phyloP scores from a whole-genome alignment of 2,888 invertebrate genomes.

The Griposia aprilina region DNA sequence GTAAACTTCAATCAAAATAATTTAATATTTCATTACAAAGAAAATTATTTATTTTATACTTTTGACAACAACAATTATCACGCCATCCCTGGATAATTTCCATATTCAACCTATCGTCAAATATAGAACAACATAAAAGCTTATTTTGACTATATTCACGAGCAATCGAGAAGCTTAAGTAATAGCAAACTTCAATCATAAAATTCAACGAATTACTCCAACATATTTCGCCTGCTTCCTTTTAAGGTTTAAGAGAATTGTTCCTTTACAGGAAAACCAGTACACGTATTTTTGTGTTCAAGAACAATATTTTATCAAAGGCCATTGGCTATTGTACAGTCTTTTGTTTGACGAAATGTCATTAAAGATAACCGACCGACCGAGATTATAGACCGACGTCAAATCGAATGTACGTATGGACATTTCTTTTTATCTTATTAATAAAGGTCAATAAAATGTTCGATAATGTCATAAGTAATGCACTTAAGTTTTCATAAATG shows the following conservation, averaged over 20 bases:
- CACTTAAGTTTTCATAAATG: neutral
- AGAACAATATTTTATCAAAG: slow-evolving; percentile 12
- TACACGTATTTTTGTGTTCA: slow-evolving; percentile 1
- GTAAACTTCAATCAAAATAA: too few species aligned
- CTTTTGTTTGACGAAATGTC: neutral
- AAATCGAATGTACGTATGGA: neutral
- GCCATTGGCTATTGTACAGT: neutral
- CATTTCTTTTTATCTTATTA: neutral
- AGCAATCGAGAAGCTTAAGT: slow-evolving; percentile 1
- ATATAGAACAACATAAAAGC: neutral
- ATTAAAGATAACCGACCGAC: neutral
- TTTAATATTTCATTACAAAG: too few species aligned
- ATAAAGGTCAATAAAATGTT: neutral
- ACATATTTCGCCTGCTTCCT: slow-evolving; percentile 12
- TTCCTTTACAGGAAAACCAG: slow-evolving; percentile 9
- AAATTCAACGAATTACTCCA: slow-evolving; percentile 40
- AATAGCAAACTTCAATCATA: slow-evolving; percentile 40
- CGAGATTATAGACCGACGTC: neutral
- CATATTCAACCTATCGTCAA: too few species aligned
- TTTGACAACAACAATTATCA: too few species aligned
- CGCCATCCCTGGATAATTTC: too few species aligned
- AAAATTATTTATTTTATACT: too few species aligned
- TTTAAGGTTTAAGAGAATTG: neutral
- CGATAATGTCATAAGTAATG: neutral
- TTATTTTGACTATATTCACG: slow-evolving; percentile 18